These are phyloP conservation scores for Casuarius casuarius DNA, from an alignment of 2,113 vertebrate genomes.

Conservation along the genomic window DNA sequence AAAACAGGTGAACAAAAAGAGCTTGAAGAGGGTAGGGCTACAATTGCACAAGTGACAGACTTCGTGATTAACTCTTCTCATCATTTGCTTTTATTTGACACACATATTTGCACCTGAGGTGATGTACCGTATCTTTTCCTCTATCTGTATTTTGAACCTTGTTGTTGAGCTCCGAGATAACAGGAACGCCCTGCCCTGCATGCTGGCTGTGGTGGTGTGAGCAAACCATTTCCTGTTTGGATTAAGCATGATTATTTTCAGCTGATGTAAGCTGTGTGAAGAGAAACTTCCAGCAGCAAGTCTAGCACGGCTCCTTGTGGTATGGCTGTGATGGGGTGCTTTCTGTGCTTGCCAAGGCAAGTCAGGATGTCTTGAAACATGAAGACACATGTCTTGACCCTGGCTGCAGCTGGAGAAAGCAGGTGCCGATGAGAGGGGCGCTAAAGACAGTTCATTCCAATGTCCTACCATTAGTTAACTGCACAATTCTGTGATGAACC, in stretches of 20 bases:
- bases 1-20: background rate
- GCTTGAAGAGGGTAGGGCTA: background rate
- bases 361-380: background rate
- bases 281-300: conserved; percentile 61
- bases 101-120: conserved; percentile 9
- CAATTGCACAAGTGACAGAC: background rate
- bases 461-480: background rate
- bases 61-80: background rate
- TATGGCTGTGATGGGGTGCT: background rate
- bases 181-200: conserved; percentile 20
- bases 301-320: conserved; percentile 45
- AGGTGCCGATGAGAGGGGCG: background rate
- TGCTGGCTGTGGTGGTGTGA: conserved; percentile 17
- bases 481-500: background rate
- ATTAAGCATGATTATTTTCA: conserved; percentile 58
- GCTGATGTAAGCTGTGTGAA: conserved; percentile 12
- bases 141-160: conserved; percentile 43
- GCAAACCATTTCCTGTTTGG: conserved; percentile 57
- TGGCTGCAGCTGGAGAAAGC: background rate
- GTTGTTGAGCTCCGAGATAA: background rate
- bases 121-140: background rate
- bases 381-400: background rate
- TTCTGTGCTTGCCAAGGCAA: background rate
- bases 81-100: background rate
- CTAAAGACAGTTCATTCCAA: background rate